These are phyloP conservation scores for Oscheius sp. DNA, from an alignment of 1,140 invertebrate species.

Conservation along the genomic window DNA sequence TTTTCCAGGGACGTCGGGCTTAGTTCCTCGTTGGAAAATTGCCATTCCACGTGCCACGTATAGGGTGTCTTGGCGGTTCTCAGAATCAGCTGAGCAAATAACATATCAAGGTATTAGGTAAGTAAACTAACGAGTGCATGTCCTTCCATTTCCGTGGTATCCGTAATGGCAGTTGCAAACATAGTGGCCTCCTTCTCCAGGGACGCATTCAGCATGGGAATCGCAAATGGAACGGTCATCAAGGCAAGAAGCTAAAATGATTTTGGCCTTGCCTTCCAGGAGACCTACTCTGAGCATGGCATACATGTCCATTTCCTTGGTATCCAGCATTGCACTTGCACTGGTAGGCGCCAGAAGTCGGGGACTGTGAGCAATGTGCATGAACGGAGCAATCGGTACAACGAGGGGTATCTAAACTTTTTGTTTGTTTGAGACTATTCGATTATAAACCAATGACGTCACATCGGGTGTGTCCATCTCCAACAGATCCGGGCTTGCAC, in stretches of 20 bases:
- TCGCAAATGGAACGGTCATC: conserved; percentile 58
- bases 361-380: conserved; percentile 59
- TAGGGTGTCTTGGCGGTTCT: conserved; percentile 46
- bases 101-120: background rate
- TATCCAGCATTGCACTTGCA: conserved; percentile 65
- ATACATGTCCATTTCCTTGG: conserved; percentile 73
- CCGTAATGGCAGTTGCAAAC: conserved; percentile 64
- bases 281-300: conserved; percentile 67
- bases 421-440: background rate
- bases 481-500: conserved; percentile 75
- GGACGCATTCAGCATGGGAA: conserved; percentile 61
- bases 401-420: conserved; percentile 46
- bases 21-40: conserved; percentile 61
- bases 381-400: conserved; percentile 55
- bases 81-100: conserved; percentile 34
- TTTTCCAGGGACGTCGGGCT: conserved; percentile 59
- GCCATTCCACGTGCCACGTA: conserved; percentile 64
- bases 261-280: no score
- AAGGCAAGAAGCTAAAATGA: conserved; percentile 45
- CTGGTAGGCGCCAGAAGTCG: conserved; percentile 29
- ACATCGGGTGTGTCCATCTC: conserved; percentile 69
- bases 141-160: conserved; percentile 63
- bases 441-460: conserved; percentile 17
- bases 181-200: conserved; percentile 53
- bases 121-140: conserved; percentile 57